Percentiles rank a stretch among this genome's conserved stretches.
These are phyloP conservation scores for Leucoma salicis DNA, from an alignment of 2,888 invertebrate species.

Conservation along the genomic window DNA sequence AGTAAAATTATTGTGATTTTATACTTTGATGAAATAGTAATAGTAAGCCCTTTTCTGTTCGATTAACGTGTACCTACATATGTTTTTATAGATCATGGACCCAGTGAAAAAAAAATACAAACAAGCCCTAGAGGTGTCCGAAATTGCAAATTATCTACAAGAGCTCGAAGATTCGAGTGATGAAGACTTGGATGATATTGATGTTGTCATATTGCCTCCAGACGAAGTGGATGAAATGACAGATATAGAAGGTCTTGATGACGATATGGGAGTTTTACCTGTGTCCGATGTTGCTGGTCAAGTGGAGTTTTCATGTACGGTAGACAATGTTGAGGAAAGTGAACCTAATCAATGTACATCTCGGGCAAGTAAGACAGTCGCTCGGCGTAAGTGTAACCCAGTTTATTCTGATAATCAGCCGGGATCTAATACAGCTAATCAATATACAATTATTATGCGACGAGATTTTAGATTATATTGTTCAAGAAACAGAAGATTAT, in stretches of 20 bases:
- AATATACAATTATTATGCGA: constrained; percentile 2
- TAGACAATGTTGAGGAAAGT: background rate
- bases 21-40: too few relatives aligned
- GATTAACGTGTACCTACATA: too few relatives aligned
- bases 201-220: constrained; percentile 5
- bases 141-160: background rate
- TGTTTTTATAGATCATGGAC: constrained; percentile 1
- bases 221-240: constrained; percentile 1
- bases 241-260: constrained; percentile 1
- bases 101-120: background rate
- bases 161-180: constrained; percentile 4
- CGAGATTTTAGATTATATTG: background rate
- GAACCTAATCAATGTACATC: background rate
- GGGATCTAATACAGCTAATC: constrained; percentile 3
- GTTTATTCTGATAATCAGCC: background rate
- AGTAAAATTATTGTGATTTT: too few relatives aligned
- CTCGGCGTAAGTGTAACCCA: background rate
- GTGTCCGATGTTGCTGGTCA: constrained; percentile 5
- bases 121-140: background rate
- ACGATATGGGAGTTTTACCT: background rate
- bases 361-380: background rate
- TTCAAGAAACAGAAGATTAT: background rate
- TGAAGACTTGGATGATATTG: constrained; percentile 7
- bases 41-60: too few relatives aligned
- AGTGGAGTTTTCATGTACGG: constrained; percentile 8